Conservation (phyloP, 2,888 invertebrate species). For the Tubulanus polymorphus region DNA sequence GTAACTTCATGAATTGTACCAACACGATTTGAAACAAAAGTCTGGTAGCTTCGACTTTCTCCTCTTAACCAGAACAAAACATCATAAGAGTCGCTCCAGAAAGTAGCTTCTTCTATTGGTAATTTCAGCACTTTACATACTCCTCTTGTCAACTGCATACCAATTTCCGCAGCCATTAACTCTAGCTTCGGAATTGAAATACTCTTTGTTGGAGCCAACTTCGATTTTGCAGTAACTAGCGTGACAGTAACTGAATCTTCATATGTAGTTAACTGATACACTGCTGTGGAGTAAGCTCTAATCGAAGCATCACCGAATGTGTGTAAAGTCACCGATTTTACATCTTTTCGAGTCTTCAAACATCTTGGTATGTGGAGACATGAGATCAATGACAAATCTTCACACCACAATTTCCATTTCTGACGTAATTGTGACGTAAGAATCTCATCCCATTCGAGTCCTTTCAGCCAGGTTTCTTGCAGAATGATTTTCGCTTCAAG, state of each 20-base stretch:
- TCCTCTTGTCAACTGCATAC: background rate
- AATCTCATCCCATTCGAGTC: slow-evolving; percentile 32
- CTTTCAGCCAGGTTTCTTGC: slow-evolving; percentile 29
- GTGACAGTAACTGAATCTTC: background rate
- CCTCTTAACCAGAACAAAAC: slow-evolving; percentile 11
- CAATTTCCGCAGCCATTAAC: slow-evolving; percentile 10
- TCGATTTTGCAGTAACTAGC: slow-evolving; percentile 5
- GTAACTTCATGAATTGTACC: slow-evolving; percentile 10
- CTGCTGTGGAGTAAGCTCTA: slow-evolving; percentile 5
- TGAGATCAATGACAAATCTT: slow-evolving; percentile 13
- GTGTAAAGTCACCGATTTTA: slow-evolving; percentile 4
- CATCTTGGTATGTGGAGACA: background rate
- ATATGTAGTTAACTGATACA: background rate
- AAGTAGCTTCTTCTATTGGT: background rate
- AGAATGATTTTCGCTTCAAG: slow-evolving; percentile 30
- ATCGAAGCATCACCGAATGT: slow-evolving; percentile 7
- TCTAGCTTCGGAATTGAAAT: slow-evolving; percentile 9
- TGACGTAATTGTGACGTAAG: slow-evolving; percentile 7
- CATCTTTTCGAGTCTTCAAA: background rate
- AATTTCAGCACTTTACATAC: slow-evolving; percentile 5
- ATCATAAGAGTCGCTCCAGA: slow-evolving; percentile 14
- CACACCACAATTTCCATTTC: slow-evolving; percentile 16
- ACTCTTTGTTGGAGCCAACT: slow-evolving; percentile 9
- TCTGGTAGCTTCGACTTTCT: slow-evolving; percentile 7
- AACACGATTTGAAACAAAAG: slow-evolving; percentile 11